These are phyloP conservation scores for Felis catus DNA, from an alignment of 2,113 vertebrate genomes.

Conservation along the genomic window DNA sequence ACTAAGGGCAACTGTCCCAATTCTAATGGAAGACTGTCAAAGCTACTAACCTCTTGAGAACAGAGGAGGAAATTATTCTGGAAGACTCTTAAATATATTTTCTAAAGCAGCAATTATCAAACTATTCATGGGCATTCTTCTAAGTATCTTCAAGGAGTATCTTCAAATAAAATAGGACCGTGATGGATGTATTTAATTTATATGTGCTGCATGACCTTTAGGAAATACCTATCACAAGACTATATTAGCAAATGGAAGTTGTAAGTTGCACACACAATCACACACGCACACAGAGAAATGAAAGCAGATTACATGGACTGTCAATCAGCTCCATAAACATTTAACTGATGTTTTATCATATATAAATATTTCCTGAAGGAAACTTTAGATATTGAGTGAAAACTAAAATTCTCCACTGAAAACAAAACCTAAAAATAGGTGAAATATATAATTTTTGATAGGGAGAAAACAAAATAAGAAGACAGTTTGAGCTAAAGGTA, in stretches of 20 bases:
- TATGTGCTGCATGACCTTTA: constrained; percentile 17
- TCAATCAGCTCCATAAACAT: background rate
- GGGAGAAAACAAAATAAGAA: background rate
- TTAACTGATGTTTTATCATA: background rate
- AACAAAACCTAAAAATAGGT: background rate
- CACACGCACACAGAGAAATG: background rate
- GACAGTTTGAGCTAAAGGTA: background rate
- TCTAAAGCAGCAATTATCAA: constrained; percentile 44
- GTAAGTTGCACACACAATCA: background rate
- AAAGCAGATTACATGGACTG: background rate
- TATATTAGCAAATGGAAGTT: background rate
- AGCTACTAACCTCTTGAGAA: background rate
- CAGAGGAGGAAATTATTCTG: constrained; percentile 22
- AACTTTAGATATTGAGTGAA: background rate
- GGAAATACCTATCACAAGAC: background rate
- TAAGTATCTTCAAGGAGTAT: background rate
- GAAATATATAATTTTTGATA: constrained; percentile 1
- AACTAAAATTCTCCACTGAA: constrained; percentile 11
- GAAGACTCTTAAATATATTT: background rate
- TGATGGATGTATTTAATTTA: constrained; percentile 51
- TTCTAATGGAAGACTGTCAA: background rate
- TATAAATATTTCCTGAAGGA: background rate
- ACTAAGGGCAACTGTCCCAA: background rate
- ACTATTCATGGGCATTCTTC: background rate
- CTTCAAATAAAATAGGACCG: constrained; percentile 4